These are phyloP conservation scores for Macquaria ambigua DNA, from an alignment of 2,113 vertebrate genomes.

Conservation along the genomic window DNA sequence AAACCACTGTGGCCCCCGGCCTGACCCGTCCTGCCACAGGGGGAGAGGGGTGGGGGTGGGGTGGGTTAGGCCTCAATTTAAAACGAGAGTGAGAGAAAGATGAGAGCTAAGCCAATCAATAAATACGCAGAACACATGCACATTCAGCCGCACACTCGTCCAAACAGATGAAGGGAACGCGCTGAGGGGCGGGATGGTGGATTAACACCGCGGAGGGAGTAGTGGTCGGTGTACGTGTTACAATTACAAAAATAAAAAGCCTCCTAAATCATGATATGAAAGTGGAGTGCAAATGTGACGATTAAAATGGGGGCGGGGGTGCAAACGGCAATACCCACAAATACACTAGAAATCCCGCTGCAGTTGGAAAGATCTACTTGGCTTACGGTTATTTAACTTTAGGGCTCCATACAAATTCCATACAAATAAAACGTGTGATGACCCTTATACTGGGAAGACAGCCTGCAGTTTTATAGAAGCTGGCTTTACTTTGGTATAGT, in stretches of 20 bases:
- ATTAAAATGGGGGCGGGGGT: conserved; percentile 72
- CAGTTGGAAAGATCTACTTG: conserved; percentile 71
- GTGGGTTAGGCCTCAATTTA: conserved; percentile 65
- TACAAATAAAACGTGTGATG: conserved; percentile 4
- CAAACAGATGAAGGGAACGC: conserved; percentile 51
- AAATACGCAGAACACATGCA: conserved; percentile 74
- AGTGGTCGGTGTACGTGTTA: conserved; percentile 61
- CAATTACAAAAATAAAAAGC: conserved; percentile 82
- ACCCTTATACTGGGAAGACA: not conserved
- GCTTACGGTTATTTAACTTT: conserved; percentile 46
- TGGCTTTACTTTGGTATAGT: not conserved
- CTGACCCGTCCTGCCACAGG: conserved; percentile 39
- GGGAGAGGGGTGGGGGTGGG: conserved; percentile 1
- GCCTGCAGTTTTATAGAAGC: not conserved
- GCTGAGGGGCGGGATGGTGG: conserved; percentile 14
- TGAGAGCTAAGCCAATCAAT: conserved; percentile 75
- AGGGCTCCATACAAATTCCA: conserved; percentile 27
- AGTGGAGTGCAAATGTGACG: conserved; percentile 78
- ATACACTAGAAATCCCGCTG: conserved; percentile 73
- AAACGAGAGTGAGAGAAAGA: conserved; percentile 79
- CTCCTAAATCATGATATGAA: conserved; percentile 82
- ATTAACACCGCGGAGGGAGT: conserved; percentile 64
- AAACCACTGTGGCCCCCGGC: conserved; percentile 55
- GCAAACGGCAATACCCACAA: conserved; percentile 70
- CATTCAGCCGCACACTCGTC: conserved; percentile 48